Evolutionary conservation across 2,888 invertebrate species (phyloP).

Genomic region (Clitarchus hookeri): DNA sequence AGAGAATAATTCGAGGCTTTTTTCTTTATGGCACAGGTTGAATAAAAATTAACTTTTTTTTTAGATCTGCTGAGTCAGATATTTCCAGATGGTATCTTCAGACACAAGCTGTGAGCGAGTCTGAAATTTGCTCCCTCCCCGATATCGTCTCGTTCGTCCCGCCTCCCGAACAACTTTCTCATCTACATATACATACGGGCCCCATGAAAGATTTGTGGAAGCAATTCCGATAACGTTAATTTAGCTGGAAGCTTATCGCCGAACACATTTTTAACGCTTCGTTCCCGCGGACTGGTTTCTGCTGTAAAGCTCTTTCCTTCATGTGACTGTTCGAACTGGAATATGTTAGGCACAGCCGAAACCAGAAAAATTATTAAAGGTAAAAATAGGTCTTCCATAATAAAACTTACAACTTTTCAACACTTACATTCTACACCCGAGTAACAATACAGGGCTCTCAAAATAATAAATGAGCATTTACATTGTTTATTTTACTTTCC

Average conservation of each 20-base stretch:
- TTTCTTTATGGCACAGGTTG: not conserved
- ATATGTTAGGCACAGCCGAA: not conserved
- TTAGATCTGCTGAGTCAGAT: not conserved
- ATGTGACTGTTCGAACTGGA: not conserved
- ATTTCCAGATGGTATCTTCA: not conserved
- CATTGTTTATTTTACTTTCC: no score
- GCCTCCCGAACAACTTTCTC: not conserved
- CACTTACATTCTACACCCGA: no score
- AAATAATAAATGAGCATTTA: no score
- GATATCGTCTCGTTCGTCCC: not conserved
- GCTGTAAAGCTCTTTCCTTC: not conserved
- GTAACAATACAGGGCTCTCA: no score
- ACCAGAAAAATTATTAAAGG: no score
- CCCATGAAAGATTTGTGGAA: not conserved
- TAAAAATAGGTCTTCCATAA: no score
- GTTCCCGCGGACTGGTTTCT: not conserved
- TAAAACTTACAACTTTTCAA: no score
- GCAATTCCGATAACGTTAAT: not conserved
- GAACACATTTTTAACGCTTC: not conserved
- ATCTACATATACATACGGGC: not conserved
- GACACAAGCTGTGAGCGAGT: not conserved
- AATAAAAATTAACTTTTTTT: not conserved
- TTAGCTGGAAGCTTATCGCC: not conserved
- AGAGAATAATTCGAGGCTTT: not conserved
- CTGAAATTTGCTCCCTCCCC: not conserved